Evolutionary conservation across 2,797 vertebrate genomes (phyloP).

Genomic region (Paguma larvata): DNA sequence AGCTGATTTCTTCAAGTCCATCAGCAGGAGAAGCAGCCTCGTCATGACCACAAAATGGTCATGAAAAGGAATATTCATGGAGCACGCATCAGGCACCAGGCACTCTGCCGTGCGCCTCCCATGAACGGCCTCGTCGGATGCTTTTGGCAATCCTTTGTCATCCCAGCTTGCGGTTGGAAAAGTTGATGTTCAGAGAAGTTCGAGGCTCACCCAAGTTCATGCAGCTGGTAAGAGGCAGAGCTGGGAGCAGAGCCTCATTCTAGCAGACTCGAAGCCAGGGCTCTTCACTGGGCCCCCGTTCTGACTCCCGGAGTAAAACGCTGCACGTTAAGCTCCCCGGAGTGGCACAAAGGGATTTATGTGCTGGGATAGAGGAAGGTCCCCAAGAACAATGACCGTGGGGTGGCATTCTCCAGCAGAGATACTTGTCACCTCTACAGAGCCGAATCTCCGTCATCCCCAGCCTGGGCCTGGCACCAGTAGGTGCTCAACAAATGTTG

Average conservation of each 20-base stretch:
- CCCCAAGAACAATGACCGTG: neutral
- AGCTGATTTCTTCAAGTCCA: neutral
- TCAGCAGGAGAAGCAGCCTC: neutral
- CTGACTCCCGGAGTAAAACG: neutral
- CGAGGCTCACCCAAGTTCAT: neutral
- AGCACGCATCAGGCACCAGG: neutral
- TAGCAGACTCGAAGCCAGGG: neutral
- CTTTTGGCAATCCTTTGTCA: neutral
- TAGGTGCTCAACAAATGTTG: neutral
- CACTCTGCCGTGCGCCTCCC: neutral
- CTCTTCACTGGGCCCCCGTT: conserved; percentile 16
- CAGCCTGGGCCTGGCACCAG: neutral
- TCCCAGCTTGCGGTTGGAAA: neutral
- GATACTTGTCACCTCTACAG: neutral
- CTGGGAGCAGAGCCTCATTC: neutral
- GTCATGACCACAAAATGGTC: neutral
- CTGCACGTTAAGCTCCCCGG: neutral
- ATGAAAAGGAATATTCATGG: neutral
- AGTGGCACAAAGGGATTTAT: neutral
- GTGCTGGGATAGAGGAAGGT: neutral
- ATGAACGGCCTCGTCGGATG: neutral
- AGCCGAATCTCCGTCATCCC: neutral
- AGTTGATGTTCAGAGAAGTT: neutral
- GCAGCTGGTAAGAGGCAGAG: neutral
- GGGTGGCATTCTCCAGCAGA: neutral